Base-by-base conservation (phyloP, 1,140 invertebrate species). In the Achatina immaculata region DNA sequence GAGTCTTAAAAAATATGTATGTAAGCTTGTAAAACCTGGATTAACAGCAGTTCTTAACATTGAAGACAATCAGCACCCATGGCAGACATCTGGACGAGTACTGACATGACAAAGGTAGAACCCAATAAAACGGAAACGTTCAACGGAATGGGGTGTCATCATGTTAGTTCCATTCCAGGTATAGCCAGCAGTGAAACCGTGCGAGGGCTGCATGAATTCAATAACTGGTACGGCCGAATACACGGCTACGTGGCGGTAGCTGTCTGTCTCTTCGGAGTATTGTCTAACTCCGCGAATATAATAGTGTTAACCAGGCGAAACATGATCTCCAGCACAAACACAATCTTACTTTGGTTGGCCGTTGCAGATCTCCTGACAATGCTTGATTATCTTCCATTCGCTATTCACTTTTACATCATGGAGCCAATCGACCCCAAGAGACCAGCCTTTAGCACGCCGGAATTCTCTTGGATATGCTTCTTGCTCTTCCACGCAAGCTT, bases 271-370 rank as follows among this genome's bases (percentile, higher is more conserved):
- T 96, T 98, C 85, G 97, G 97, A 43, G 95, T 95, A 43, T 91
- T 97, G 78, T 95, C 97, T 19, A 99, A 99, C 88, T 92, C 95
- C 9, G 91, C 97, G 34, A 99, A 97, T 88, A 95, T 98, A 75
- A 94, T 96, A 3, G 96, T 98, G 0, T 90, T 99, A 45, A 98
- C 96, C 0, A 92, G 96, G 43, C 95, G 95, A 85, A 95, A 97
- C 82, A 95, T 97, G 93, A 93, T 94, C 93, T n/a, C 95, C 7
- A 89, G 96, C 0, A 96, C 96, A 72, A 97, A 97, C 88, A 92
- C 94, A 45, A 95, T 97, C 58, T 92, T 98, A 0, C 97, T 96
- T 81, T 94, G 94, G 86, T 91, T 97, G 36, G 96, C 96, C 0
- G 94, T 96, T 0, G 94, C 95, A 7, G 96, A 98, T 87, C 94